A percentile compares a stretch with the other conserved stretches of the same genome.
These are phyloP conservation scores for Paracyclopina nana DNA, from an alignment of 1,140 invertebrate genomes.

Conservation along the genomic window DNA sequence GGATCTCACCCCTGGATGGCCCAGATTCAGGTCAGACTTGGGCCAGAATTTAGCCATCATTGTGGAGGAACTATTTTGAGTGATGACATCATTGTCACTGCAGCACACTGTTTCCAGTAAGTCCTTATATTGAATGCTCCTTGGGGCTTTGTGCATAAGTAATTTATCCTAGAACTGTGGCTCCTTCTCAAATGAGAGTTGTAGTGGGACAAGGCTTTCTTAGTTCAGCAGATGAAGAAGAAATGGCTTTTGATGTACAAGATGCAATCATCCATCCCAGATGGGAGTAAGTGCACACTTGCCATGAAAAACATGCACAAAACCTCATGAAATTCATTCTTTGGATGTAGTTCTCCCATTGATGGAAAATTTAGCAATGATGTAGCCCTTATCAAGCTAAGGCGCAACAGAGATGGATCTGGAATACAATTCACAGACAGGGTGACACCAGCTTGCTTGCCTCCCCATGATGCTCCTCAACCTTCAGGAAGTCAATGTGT, in stretches of 20 bases:
- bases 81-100: no score
- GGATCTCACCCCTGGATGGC: no score
- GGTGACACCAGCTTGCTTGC: slow-evolving; percentile 20
- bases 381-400: slow-evolving; percentile 26
- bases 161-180: no score
- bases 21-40: no score
- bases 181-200: neutral
- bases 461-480: slow-evolving; percentile 14
- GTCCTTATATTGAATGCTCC: no score
- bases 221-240: neutral
- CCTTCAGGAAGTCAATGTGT: slow-evolving; percentile 14
- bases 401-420: slow-evolving; percentile 13
- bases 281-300: neutral
- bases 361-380: slow-evolving; percentile 24
- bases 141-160: no score
- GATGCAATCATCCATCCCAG: neutral
- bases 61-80: no score
- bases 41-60: no score
- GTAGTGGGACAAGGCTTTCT: neutral
- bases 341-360: neutral
- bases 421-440: slow-evolving; percentile 18
- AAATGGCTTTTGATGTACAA: neutral
- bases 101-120: no score
- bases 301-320: neutral
- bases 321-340: neutral